These are phyloP conservation scores for Rhynchophorus ferrugineus DNA, from an alignment of 1,140 invertebrate species.

Conservation along the genomic window DNA sequence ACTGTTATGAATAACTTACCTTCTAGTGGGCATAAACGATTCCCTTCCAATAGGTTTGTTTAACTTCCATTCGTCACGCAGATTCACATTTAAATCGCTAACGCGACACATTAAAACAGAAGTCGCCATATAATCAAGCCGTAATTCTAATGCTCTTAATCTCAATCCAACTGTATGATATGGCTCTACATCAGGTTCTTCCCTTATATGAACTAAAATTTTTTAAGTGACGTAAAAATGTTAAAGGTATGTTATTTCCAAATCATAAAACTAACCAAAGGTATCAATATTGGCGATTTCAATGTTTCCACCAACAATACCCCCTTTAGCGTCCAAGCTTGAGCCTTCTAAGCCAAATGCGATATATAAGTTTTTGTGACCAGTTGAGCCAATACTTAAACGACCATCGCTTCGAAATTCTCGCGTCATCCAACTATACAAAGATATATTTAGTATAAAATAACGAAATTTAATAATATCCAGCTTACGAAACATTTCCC, in stretches of 20 bases:
- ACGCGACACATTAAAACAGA: constrained; percentile 87
- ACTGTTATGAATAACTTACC: constrained; percentile 34
- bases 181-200: constrained; percentile 83
- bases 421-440: constrained; percentile 76
- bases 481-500: constrained; percentile 86
- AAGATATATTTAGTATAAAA: not conserved
- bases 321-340: constrained; percentile 87
- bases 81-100: constrained; percentile 68
- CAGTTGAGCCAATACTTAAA: constrained; percentile 87
- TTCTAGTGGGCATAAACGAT: constrained; percentile 49
- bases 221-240: not conserved
- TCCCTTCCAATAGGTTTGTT: constrained; percentile 36
- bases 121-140: constrained; percentile 94
- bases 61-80: constrained; percentile 76
- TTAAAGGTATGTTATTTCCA: not conserved
- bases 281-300: constrained; percentile 85
- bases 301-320: constrained; percentile 92
- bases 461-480: no score
- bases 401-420: constrained; percentile 85
- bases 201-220: constrained; percentile 68
- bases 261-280: constrained; percentile 52
- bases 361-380: constrained; percentile 89
- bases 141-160: constrained; percentile 76
- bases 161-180: constrained; percentile 81
- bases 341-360: constrained; percentile 84